phyloP scores from a whole-genome alignment of 2,113 vertebrate species.

The Thermophis baileyi region DNA sequence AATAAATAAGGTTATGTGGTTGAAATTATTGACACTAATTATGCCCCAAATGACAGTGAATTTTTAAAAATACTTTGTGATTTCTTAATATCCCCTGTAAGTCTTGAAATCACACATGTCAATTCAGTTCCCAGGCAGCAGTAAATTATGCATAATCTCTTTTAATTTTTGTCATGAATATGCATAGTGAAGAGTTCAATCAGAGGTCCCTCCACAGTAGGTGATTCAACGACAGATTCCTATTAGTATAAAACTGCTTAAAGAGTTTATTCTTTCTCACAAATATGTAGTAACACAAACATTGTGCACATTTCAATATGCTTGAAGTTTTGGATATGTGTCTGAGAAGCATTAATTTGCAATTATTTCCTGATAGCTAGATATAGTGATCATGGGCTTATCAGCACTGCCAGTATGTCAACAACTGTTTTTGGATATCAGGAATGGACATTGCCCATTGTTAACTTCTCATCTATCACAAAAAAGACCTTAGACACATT shows the following conservation, averaged over 20 bases:
- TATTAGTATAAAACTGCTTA: constrained; percentile 4
- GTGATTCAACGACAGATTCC: constrained; percentile 4
- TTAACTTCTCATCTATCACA: background rate
- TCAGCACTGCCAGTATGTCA: background rate
- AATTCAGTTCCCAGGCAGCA: constrained; percentile 40
- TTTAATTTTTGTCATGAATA: constrained; percentile 57
- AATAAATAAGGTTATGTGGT: background rate
- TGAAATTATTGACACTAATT: constrained; percentile 29
- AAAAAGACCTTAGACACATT: background rate
- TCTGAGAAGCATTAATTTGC: background rate
- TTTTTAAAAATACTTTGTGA: constrained; percentile 51
- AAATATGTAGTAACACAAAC: background rate
- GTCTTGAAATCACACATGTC: constrained; percentile 47
- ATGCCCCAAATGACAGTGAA: constrained; percentile 24
- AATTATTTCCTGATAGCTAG: background rate
- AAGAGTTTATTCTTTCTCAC: background rate
- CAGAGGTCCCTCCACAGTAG: constrained; percentile 27
- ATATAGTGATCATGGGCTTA: background rate
- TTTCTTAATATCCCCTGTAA: constrained; percentile 52
- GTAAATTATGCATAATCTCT: constrained; percentile 63
- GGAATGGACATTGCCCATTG: background rate
- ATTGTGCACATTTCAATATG: background rate
- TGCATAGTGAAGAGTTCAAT: constrained; percentile 50
- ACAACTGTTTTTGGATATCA: background rate
- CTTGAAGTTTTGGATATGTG: background rate